Evolutionary conservation across 2,113 vertebrate genomes (phyloP), one percentile per base, ranked within the genome.

Genomic region (Coreoperca whiteheadi): DNA sequence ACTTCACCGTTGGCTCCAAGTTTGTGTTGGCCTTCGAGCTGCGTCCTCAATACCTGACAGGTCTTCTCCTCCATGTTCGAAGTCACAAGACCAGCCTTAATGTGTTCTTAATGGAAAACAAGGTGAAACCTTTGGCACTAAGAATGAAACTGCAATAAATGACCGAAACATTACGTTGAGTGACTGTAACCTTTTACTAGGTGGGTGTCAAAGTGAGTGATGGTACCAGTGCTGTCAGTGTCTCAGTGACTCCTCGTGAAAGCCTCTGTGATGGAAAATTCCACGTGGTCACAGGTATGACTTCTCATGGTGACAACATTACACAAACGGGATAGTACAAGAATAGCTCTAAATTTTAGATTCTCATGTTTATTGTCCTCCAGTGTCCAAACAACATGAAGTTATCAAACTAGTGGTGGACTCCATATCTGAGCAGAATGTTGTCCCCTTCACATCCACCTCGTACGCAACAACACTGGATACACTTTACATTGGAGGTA

Each of bases 401-500:
- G 41, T 23, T 4, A 41, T 98, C 34, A 77, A 92, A 76, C 88
- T 98, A 30, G 77, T 87, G 23, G 93, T 97, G 87, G 96, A 94
- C 54, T 60, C 91, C 8, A 72, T 80, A 11, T 94, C 73, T 1
- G 93, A 94, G 81, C 87, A 88, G 57, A 93, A 89, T 30, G 74
- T 67, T 1, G 83, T 82, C 20, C 77, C 51, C 28, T 69, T 53
- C 6, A 48, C 51, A 2, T 77, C 90, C 56, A 23, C 15, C 46
- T 51, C 50, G 3, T 20, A 53, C 3, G 80, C 82, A 25, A 77
- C 0, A 37, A 65, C 72, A 25, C 83, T 8, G 23, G 90, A 91
- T 32, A 91, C 90, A 1, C 91, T 98, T 15, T 94, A 96, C 89
- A 88, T 97, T 0, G 97, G 97, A 61, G 96, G 95, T 98, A 96